Percentiles rank a stretch among this genome's conserved stretches.
Conservation (phyloP, 2,888 invertebrate species). For the Synanthedon andrenaeformis region DNA sequence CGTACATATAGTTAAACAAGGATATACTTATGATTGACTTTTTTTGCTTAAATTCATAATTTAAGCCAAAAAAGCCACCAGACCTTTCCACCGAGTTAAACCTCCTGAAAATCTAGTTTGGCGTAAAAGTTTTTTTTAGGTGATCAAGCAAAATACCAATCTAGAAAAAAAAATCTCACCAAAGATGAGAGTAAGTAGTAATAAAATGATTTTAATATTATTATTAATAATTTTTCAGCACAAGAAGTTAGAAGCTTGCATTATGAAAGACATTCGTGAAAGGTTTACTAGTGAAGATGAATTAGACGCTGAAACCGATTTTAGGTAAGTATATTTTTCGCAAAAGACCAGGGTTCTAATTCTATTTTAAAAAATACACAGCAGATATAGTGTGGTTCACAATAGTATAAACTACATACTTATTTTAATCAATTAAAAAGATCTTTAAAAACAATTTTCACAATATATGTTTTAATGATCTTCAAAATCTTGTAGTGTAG, state of each 20-base stretch:
- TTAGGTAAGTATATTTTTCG: conserved; percentile 30
- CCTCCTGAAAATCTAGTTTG: not conserved
- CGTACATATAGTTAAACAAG: not conserved
- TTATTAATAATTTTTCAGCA: conserved; percentile 43
- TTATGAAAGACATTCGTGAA: conserved; percentile 78
- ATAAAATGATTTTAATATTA: too few species aligned
- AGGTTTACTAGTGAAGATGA: conserved; percentile 72
- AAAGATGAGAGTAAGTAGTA: too few species aligned
- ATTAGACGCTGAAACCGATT: conserved; percentile 64
- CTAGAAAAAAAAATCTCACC: too few species aligned
- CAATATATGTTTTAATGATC: not conserved
- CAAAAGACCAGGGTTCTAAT: not conserved
- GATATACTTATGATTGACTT: not conserved
- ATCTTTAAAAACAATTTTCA: too few species aligned
- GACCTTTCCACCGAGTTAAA: not conserved
- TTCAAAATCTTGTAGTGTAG: too few species aligned
- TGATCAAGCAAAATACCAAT: too few species aligned
- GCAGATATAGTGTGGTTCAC: too few species aligned
- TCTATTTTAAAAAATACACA: not conserved
- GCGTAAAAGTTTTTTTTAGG: too few species aligned
- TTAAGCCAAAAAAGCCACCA: too few species aligned
- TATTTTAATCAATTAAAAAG: too few species aligned
- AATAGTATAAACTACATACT: too few species aligned
- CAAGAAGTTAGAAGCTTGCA: conserved; percentile 78
- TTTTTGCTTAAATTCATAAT: too few species aligned